A percentile compares a stretch with the other conserved stretches of the same genome.
phyloP scores from a whole-genome alignment of 2,888 invertebrate species.

The Ashinkailepas kermadecensis region DNA sequence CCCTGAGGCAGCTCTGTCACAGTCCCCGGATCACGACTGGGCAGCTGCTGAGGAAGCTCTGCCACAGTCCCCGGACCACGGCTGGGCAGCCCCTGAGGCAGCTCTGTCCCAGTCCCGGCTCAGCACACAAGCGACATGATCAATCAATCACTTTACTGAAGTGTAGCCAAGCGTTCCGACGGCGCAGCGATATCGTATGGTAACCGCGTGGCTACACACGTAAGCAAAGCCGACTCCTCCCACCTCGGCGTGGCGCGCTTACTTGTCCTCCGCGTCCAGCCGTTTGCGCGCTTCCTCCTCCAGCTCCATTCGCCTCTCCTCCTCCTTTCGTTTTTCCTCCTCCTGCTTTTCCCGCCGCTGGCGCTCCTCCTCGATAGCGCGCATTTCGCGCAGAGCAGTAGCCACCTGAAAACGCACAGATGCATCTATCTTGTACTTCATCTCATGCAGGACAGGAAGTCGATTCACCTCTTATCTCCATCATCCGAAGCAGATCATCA shows the following conservation, averaged over 20 bases:
- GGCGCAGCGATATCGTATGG: too few relatives aligned
- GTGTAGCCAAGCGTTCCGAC: too few relatives aligned
- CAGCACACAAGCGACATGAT: too few relatives aligned
- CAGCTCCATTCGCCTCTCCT: constrained; percentile 35
- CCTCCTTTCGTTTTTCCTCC: constrained; percentile 34
- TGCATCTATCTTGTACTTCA: background rate
- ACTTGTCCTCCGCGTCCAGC: constrained; percentile 63
- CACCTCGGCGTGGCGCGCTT: constrained; percentile 47
- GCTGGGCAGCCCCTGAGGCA: too few relatives aligned
- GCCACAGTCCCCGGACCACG: too few relatives aligned
- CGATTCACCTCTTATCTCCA: too few relatives aligned
- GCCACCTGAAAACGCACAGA: constrained; percentile 48
- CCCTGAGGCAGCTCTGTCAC: background rate
- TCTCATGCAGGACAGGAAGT: too few relatives aligned
- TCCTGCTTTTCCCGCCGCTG: constrained; percentile 36
- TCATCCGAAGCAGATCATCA: too few relatives aligned
- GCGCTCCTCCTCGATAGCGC: constrained; percentile 40
- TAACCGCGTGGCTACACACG: too few relatives aligned
- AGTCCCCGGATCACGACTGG: too few relatives aligned
- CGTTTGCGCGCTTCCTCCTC: constrained; percentile 36
- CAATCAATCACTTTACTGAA: too few relatives aligned
- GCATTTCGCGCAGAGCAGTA: constrained; percentile 71
- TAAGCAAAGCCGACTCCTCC: background rate
- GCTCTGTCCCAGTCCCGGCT: too few relatives aligned
- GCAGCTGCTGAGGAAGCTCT: background rate